Base-by-base conservation (phyloP, 2,113 vertebrate genomes). In the Myrmophylax atrothorax region DNA sequence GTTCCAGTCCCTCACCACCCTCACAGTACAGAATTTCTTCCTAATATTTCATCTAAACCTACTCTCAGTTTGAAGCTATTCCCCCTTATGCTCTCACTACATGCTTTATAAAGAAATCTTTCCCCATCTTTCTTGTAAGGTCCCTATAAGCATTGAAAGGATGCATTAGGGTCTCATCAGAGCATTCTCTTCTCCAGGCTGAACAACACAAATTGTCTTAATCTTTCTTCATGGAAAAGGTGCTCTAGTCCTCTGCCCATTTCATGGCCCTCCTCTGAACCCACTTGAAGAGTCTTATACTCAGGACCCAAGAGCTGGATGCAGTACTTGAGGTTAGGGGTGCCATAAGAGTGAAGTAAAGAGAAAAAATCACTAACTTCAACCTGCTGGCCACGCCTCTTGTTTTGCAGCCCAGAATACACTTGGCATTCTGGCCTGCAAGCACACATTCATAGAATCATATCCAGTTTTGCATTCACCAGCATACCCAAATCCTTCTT, bases 381-480 rank as follows among this genome's bases (percentile, higher is more conserved):
- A 0, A n/a, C 11, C 5, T 53, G 28, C 37, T 74, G 10, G 31
- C 14, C 9, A 0, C 0, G 1, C 5, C 58, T 83, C n/a, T 55
- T 76, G 12, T 62, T 14, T 23, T 42, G 22, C 25, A 76, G 12
- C 14, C 35, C 40, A 77, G 40, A 20, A 37, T 68, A 62, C 3
- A 1, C 2, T 9, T 68, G n/a, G 46, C 17, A 20, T 75, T 82
- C 63, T 62, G 55, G 40, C 18, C n/a, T 31, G 29, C 4, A 9
- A 63, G 18, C 3, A 3, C 12, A 33, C 11, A 10, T 35, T 49
- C 11, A 6, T 11, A 18, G 5, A 38, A 4, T 46, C 22, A 40
- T 35, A 29, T 53, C 24, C 35, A 53, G 37, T 38, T 72, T 72
- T 72, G 28, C 19, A 70, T 38, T 20, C 35, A 13, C 50, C 49